Evolutionary conservation across 2,888 invertebrate genomes (phyloP), one percentile per base, ranked within the genome.

Genomic region (Polia nebulosa): DNA sequence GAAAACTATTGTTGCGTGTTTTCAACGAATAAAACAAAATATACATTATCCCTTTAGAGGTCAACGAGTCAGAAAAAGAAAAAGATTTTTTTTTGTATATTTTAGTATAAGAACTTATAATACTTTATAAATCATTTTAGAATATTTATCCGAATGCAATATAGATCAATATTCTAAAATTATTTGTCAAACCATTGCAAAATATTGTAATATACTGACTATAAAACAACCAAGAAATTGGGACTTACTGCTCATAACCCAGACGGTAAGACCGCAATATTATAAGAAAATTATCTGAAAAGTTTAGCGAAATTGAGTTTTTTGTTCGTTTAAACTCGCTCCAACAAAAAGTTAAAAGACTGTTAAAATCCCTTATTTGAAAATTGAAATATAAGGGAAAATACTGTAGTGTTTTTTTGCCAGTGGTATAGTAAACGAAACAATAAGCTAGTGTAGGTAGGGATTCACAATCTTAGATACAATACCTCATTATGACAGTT

Each of bases 241-340:
- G 3, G 17, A 27, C 27, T 32, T 17, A 65, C 15, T 44, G 17
- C 4, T 3, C 1, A 20, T 17, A 64, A 34, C 6, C 1, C 5
- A 49, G 41, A 39, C 17, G n/a, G 47, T 1, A 55, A 32, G 8
- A 59, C 41, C 29, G 22, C 29, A 41, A 58, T 47, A 41, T 65
- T 47, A 29, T 5, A 29, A 29, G 32, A 58, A 53, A 62, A 11
- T 44, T 55, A 27, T 45, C 45, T 17, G 8, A 63, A 56, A 59
- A 56, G 29, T 49, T 62, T 44, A 1, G 1, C 1, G 25, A 49
- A 53, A 27, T 55, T 15, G 3, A 17, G 25, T 52, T 45, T 47
- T 39, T n/a, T 34, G 41, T 27, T 36, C 29, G 39, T 56, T 34
- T 27, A 22, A n/a, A 22, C 2, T 44, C 27, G 11, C 44, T 59